Percentiles rank a stretch among this genome's conserved stretches.
phyloP scores from a whole-genome alignment of 2,797 vertebrate species.

The Acanthurus tractus region DNA sequence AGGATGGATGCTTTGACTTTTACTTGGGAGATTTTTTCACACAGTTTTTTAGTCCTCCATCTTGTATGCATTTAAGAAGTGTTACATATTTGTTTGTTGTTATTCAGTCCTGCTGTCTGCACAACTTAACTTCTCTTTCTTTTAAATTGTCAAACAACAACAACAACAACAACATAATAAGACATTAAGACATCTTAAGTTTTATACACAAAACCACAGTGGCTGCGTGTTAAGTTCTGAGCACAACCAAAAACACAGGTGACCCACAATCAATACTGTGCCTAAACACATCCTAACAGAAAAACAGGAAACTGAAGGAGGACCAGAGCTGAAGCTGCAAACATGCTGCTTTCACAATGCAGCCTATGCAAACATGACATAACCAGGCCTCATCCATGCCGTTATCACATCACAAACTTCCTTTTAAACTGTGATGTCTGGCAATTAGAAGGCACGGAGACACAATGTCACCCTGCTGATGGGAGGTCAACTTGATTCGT shows the following conservation, averaged over 20 bases:
- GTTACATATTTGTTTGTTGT: not conserved
- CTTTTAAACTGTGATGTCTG: not conserved
- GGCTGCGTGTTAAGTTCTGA: not conserved
- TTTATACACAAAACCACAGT: not conserved
- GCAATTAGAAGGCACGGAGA: not conserved
- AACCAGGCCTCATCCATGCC: not conserved
- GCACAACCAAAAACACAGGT: not conserved
- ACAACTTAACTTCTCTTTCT: not conserved
- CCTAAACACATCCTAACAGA: not conserved
- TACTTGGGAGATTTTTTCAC: too few relatives aligned
- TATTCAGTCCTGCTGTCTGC: not conserved
- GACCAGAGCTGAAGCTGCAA: too few relatives aligned
- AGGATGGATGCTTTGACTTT: not conserved
- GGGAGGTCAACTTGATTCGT: not conserved
- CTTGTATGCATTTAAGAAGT: not conserved
- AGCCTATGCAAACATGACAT: not conserved
- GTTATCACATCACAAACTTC: not conserved
- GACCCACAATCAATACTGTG: not conserved
- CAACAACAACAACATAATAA: too few relatives aligned
- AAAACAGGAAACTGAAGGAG: too few relatives aligned
- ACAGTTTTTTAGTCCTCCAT: not conserved
- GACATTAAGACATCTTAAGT: not conserved
- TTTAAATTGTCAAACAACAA: too few relatives aligned
- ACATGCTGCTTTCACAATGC: not conserved
- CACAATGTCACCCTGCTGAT: not conserved